Evolutionary conservation across 92 coral and sea anemone species (phyloP).

Genomic region (Bergia sp.): DNA sequence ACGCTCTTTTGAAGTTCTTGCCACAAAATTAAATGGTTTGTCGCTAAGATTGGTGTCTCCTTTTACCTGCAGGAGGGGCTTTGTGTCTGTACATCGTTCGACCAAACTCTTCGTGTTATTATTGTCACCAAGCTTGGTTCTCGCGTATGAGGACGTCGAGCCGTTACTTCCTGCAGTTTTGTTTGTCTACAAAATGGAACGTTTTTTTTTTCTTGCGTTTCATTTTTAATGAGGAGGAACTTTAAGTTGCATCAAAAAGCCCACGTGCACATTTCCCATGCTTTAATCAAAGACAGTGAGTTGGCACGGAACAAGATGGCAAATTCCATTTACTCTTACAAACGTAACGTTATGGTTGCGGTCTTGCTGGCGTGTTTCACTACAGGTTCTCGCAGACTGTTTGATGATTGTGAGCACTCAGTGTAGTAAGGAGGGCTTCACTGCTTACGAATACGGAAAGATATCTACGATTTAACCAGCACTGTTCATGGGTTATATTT

Average conservation of each 20-base stretch:
- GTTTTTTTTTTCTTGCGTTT: neutral
- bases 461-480: too few species aligned
- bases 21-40: neutral
- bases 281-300: neutral
- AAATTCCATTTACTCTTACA: too few species aligned
- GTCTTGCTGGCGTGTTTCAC: too few species aligned
- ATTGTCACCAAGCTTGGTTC: conserved; percentile 83
- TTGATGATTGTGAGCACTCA: too few species aligned
- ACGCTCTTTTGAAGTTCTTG: neutral
- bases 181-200: neutral
- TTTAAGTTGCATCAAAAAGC: neutral
- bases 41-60: neutral
- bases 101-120: conserved; percentile 89
- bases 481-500: too few species aligned
- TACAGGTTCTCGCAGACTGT: too few species aligned
- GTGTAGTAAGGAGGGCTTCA: too few species aligned
- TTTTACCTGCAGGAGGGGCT: conserved; percentile 85
- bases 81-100: conserved; percentile 96
- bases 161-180: neutral
- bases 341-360: too few species aligned
- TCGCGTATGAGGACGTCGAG: neutral
- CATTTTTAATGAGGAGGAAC: neutral
- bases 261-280: neutral
- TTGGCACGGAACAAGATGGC: too few species aligned
- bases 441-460: too few species aligned